Evolutionary conservation across 2,113 vertebrate species (phyloP), one percentile per base, ranked within the genome.

Genomic region (Dromaius novaehollandiae): DNA sequence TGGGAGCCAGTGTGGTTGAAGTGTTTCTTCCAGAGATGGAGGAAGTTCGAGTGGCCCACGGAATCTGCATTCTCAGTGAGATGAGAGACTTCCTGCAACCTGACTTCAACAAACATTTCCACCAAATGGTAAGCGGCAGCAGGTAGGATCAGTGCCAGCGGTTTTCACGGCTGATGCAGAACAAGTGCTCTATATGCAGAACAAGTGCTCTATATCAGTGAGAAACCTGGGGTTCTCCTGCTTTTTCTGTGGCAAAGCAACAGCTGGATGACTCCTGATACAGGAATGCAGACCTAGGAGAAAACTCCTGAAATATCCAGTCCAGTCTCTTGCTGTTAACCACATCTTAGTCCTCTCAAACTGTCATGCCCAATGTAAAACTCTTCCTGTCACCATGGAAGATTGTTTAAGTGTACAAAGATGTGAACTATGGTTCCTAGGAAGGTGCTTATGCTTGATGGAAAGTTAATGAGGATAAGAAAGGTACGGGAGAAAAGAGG

Each of bases 1-100:
- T 95, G 61, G 97, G 97, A 89, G 97, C 96, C 88, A 96, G 26
- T 0, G 87, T 97, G 86, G 94, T 97, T 36, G 91, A 97, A 40
- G 48, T 98, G 21, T 94, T 84, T 89, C 93, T 98, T 68, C 97
- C 96, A 66, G 97, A 98, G 86, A 73, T 97, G 77, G 97, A 97
- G 50, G 97, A 97, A 82, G n/a, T 42, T 0, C 81, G n/a, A 61
- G 76, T 96, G 58, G 97, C 97, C 14, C 97, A 97, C 4, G 30
- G 26, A 12, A 86, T 97, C 86, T 96, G 93, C 84, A 97, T 97
- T 86, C 95, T 98, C 36, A 95, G 96, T 55, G 97, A 98, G 86
- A 97, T 97, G 95, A 96, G 96, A 50, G 95, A 98, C 68, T 96
- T 96, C 74, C 55, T 98, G 73, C 92, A 97, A 30, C 81, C 96